Evolutionary conservation across 2,888 invertebrate genomes (phyloP).

Genomic region (Tethea ocularis): DNA sequence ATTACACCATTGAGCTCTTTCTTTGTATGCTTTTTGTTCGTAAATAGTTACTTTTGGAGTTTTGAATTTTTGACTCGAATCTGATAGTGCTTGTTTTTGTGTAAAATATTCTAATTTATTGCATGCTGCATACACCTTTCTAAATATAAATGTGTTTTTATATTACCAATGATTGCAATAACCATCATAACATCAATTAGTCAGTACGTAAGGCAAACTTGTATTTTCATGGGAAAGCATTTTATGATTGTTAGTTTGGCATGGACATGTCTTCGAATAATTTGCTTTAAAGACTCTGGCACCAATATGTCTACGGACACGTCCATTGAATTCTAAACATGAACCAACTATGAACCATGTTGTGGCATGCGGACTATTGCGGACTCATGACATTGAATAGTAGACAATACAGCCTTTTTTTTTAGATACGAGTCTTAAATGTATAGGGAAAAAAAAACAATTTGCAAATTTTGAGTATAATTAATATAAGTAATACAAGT

Average conservation of each 20-base stretch:
- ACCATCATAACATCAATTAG: slow-evolving; percentile 2
- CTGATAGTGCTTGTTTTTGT: too few relatives aligned
- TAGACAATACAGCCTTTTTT: too few relatives aligned
- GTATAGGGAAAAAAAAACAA: neutral
- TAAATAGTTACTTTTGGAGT: too few relatives aligned
- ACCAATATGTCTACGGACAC: slow-evolving; percentile 37
- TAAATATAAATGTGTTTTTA: neutral
- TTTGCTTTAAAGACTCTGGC: slow-evolving; percentile 29
- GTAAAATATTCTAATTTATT: too few relatives aligned
- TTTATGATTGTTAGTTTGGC: neutral
- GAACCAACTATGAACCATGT: neutral
- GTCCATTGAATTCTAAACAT: slow-evolving; percentile 33
- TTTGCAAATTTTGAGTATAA: neutral
- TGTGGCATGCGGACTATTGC: neutral
- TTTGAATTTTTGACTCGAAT: too few relatives aligned
- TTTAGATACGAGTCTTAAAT: neutral
- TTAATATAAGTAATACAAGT: too few relatives aligned
- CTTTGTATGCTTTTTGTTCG: neutral
- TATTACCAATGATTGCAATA: neutral
- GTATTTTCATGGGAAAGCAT: slow-evolving; percentile 5
- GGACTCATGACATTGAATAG: neutral
- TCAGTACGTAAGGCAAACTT: neutral
- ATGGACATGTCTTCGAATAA: slow-evolving; percentile 26
- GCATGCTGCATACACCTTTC: too few relatives aligned
- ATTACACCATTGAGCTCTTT: neutral